Conservation (phyloP, 2,113 vertebrate genomes). For the Pelodiscus sinensis region DNA sequence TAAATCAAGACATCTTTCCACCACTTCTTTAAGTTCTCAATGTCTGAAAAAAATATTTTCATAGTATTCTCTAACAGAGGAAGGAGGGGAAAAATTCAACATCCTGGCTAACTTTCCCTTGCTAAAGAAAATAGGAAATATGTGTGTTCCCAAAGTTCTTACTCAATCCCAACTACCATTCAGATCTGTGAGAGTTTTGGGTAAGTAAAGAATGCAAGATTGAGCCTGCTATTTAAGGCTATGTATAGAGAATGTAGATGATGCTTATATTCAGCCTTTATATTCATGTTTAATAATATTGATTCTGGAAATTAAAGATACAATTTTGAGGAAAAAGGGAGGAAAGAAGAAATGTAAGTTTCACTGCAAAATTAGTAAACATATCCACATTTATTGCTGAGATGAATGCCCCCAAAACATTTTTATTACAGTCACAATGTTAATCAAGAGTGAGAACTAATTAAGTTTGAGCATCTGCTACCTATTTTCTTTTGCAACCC, state of each 20-base stretch:
- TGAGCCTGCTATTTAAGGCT: not conserved
- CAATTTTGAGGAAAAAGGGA: not conserved
- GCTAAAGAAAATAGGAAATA: not conserved
- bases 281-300: not conserved
- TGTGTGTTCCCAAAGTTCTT: not conserved
- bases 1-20: not conserved
- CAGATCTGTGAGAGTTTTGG: not conserved
- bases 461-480: constrained; percentile 8
- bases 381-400: not conserved
- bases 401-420: not conserved
- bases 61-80: not conserved
- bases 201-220: constrained; percentile 12
- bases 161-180: not conserved
- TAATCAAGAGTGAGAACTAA: not conserved
- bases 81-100: not conserved
- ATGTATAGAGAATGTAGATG: not conserved
- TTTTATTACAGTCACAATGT: not conserved
- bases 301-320: not conserved
- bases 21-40: not conserved
- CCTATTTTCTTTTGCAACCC: not conserved
- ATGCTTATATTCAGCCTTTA: not conserved
- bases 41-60: not conserved
- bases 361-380: not conserved
- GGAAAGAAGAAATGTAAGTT: constrained; percentile 1
- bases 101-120: constrained; percentile 19